Base-by-base conservation (phyloP, 2,888 invertebrate species). In the Prionchulus punctatus region DNA sequence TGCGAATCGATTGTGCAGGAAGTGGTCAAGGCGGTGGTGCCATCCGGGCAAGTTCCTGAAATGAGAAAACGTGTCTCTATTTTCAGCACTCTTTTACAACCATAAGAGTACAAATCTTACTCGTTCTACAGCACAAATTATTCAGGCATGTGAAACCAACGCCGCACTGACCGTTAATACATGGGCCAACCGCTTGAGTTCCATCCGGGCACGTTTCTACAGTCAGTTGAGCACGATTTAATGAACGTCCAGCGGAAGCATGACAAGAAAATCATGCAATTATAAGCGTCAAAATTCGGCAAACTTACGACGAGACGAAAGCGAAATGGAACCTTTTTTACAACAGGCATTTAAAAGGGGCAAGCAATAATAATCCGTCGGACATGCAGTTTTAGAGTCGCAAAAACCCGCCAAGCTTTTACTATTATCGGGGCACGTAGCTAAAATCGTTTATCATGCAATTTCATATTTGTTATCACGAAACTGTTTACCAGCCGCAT, bases 311-410 rank as follows among this genome's bases (percentile, higher is more conserved):
- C n/a, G n/a, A n/a, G n/a, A n/a, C n/a, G n/a, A n/a, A n/a, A n/a
- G n/a, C n/a, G n/a, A n/a, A n/a, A n/a, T n/a, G n/a, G n/a, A n/a
- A n/a, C n/a, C n/a, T n/a, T n/a, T n/a, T n/a, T n/a, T 36, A 58
- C 68, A 68, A 58, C 68, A 68, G n/a, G 63, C 58, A 47, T 59
- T 57, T 52, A 63, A 58, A 18, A 58, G 57, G 1, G 57, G 51
- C 52, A 66, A 66, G 53, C 68, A 68, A 57, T 63, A 64, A 45
- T 67, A 60, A 15, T 67, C 68, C 36, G 61, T 62, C 4, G 68
- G 68, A 51, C 68, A 68, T 25, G 55, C 49, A 12, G 59, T 49
- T 28, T 60, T 48, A 2, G 21, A 7, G 15, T 15, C 21, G 31
- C 56, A 56, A 4, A 7, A 12, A n/a, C 18, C 18, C 52, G 53